Base-by-base conservation (phyloP, 2,888 invertebrate species). In the Epistrophe eligans region DNA sequence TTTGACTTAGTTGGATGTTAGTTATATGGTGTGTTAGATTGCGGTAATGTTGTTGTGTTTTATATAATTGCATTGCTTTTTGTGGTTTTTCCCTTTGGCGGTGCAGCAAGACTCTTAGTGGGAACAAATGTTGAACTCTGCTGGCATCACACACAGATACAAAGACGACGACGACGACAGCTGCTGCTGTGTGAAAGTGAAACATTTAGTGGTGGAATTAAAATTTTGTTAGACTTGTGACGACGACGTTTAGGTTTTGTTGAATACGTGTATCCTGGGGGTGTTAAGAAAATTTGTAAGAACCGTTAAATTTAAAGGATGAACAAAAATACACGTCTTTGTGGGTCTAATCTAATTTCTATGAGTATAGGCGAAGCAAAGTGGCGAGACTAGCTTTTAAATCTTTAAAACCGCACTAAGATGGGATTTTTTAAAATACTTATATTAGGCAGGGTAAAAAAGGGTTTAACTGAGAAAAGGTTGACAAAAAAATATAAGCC, bases 61-160 rank as follows among this genome's bases (percentile, higher is more conserved):
- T 17, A 38, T 35, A 5, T 58, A 58, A 38, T 58, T 58, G 58
- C 35, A 38, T 38, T 38, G 35, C 17, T 58, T 58, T 58, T 38
- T 58, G 58, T 58, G 58, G 58, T 58, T 58, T 55, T 58, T 58
- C 17, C 58, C 58, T 58, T 58, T 58, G 58, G 58, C 58, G 58
- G 35, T 58, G 58, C 0, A 17, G 58, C 0, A 17, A 38, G 35
- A 58, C 57, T 57, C 10, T 35, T 38, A 58, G 58, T 35, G 58
- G 35, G 17, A 58, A 58, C 13, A 24, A 1, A n/a, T 58, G 58
- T 58, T 58, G 58, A 35, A 58, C 35, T 58, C 17, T 57, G 24
- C 0, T 0, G 9, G 50, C 19, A 50, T 4, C n/a, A n/a, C n/a
- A n/a, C n/a, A 50, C 9, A 48, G 7, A 32, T n/a, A n/a, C n/a